Evolutionary conservation across 2,797 vertebrate species (phyloP).

Genomic region (Loriculus beryllinus): DNA sequence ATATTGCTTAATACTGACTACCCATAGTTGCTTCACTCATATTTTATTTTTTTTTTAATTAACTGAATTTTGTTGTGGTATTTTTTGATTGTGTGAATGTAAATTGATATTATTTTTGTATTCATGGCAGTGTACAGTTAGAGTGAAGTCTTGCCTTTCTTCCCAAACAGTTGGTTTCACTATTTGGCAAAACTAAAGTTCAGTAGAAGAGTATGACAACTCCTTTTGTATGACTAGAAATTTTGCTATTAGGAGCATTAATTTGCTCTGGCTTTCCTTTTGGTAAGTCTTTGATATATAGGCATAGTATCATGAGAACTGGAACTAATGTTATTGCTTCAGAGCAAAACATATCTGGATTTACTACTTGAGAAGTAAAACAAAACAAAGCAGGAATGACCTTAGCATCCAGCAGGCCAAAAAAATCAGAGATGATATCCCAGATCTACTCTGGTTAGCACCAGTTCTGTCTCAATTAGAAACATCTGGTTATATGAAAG

Average conservation of each 20-base stretch:
- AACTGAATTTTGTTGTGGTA: not conserved
- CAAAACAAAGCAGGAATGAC: not conserved
- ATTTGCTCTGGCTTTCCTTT: not conserved
- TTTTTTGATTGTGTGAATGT: not conserved
- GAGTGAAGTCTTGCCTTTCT: not conserved
- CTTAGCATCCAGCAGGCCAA: not conserved
- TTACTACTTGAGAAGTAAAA: not conserved
- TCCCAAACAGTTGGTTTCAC: not conserved
- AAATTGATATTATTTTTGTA: not conserved
- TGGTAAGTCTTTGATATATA: not conserved
- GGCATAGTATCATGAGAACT: not conserved
- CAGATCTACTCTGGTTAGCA: not conserved
- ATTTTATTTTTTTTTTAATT: accelerated
- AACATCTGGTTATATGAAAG: not conserved
- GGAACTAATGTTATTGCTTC: not conserved
- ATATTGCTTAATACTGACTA: not conserved
- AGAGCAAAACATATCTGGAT: not conserved
- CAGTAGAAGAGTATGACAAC: not conserved
- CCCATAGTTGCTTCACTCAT: accelerated
- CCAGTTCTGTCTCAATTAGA: not conserved
- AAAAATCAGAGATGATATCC: not conserved
- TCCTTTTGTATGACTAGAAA: not conserved
- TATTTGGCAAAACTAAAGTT: not conserved
- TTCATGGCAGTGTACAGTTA: not conserved
- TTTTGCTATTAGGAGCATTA: not conserved